Evolutionary conservation across 64 coral and sea anemone species (phyloP), one percentile per base, ranked within the genome.

Genomic region (Cladopsammia gracilis): DNA sequence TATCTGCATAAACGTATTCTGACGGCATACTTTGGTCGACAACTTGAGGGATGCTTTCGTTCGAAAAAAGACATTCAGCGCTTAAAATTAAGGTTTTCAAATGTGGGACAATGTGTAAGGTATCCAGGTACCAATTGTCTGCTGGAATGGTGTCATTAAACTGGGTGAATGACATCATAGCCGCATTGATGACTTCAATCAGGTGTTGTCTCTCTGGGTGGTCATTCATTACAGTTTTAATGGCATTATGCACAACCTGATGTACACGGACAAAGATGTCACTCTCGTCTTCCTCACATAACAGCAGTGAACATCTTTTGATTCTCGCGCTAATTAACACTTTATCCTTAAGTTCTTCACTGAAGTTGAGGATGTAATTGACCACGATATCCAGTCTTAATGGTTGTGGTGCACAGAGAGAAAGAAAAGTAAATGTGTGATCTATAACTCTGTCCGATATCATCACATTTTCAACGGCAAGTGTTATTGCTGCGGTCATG

Each of bases 241-340:
- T 56, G 53, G 53, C 76, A 79, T 79, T 9, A 22, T 79, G 76
- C 22, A 79, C 73, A 2, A 26, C 73, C 22, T 76, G 22, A 45
- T 48, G 73, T 1, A 76, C 14, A 44, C 73, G 73, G 49, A 79
- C 20, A 25, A 9, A 23, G n/a, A 7, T 15, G 25, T 4, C 4
- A 9, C 49, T 10, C 3, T 54, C 6, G 16, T 79, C 48, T 5
- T 58, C 12, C 19, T 58, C 51, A 22, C 12, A 56, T 22, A 79
- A 9, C 20, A 79, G 11, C 14, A 79, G 46, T 1, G 53, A 56
- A 56, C 53, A 56, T 12, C 53, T 56, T 6, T 56, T 56, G 53
- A 56, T 3, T 56, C 3, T 56, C 53, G 12, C 12, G 53, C 5
- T 1, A 56, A 56, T 56, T 12, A 12, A 3, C 53, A 5, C 53